Evolutionary conservation across 2,113 vertebrate genomes (phyloP).

Genomic region (Marcusenius ussheri): DNA sequence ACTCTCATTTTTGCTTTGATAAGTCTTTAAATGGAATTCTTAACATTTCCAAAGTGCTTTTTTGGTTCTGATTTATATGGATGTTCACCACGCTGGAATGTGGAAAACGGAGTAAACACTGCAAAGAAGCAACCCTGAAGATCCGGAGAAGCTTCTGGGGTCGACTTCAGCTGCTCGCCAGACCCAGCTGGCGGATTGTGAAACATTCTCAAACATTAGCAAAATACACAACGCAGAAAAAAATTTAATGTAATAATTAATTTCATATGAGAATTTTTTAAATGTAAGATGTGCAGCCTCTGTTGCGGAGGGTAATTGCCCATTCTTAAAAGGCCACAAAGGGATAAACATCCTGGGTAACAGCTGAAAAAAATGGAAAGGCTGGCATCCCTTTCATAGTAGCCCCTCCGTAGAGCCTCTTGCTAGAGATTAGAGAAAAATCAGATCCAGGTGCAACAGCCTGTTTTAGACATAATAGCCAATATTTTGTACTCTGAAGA

Average conservation of each 20-base stretch:
- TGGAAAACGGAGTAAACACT: not conserved
- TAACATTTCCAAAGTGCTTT: not conserved
- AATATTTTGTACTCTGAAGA: not conserved
- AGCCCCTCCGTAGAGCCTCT: not conserved
- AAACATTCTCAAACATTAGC: not conserved
- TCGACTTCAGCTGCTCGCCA: not conserved
- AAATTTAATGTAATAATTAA: not conserved
- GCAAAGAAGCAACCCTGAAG: not conserved
- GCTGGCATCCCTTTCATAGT: not conserved
- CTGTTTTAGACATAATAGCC: not conserved
- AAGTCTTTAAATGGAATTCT: not conserved
- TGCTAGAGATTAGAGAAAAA: slow-evolving; percentile 8
- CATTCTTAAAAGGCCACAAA: not conserved
- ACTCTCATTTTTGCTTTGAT: not conserved
- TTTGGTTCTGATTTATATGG: not conserved
- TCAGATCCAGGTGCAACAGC: not conserved
- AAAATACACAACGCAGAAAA: not conserved
- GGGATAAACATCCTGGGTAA: slow-evolving; percentile 6
- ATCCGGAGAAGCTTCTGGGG: not conserved
- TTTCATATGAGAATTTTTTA: not conserved
- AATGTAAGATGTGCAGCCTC: not conserved
- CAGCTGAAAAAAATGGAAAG: not conserved
- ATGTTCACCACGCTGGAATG: not conserved
- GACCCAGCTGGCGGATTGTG: not conserved
- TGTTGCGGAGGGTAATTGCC: not conserved